Conservation (phyloP, 2,113 vertebrate species). For the Centropristis striata region DNA sequence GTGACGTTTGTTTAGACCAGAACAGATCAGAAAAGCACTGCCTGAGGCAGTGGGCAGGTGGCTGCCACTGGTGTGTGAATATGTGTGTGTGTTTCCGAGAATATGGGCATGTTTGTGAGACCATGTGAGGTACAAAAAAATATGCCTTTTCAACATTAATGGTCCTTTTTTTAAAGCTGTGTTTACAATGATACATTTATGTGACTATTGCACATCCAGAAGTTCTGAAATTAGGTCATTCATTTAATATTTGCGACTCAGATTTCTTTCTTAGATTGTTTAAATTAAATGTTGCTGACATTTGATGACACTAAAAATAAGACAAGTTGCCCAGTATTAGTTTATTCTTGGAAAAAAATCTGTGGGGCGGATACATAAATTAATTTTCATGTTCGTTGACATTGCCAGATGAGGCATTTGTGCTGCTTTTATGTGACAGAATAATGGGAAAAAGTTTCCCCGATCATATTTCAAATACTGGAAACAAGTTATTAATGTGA, state of each 20-base stretch:
- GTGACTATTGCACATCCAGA: neutral
- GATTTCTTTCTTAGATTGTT: no score
- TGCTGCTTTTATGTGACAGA: no score
- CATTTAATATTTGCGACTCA: no score
- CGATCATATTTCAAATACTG: no score
- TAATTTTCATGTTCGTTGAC: no score
- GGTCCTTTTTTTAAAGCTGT: neutral
- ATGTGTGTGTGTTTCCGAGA: constrained; percentile 29
- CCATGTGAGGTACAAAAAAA: constrained; percentile 19
- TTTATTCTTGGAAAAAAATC: no score
- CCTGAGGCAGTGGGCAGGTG: constrained; percentile 81
- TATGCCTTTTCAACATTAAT: constrained; percentile 13
- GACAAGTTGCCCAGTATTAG: neutral
- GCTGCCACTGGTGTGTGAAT: constrained; percentile 78
- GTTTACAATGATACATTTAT: neutral
- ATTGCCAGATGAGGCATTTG: no score
- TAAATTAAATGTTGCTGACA: no score
- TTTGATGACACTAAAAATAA: neutral
- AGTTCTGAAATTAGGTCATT: no score
- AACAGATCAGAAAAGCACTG: constrained; percentile 72
- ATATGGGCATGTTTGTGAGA: constrained; percentile 25
- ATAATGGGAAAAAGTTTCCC: no score
- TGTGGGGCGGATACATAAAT: no score
- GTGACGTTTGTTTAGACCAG: constrained; percentile 76
- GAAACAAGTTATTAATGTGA: no score